Evolutionary conservation across 2,888 invertebrate genomes (phyloP).

Genomic region (Caenorhabditis angaria): DNA sequence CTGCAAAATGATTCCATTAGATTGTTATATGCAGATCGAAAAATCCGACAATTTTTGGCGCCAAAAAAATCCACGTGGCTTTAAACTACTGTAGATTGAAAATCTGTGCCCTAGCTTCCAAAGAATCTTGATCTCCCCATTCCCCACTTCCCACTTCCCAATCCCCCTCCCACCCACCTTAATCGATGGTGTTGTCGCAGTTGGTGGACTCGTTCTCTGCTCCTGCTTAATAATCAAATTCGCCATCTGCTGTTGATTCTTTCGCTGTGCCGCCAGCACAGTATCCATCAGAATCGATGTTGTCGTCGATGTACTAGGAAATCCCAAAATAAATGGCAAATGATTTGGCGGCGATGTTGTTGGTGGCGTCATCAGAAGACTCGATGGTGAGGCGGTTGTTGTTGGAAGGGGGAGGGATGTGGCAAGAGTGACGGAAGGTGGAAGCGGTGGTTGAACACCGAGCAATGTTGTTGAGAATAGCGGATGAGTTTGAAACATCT

Average conservation of each 20-base stretch:
- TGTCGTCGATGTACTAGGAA: conserved; percentile 36
- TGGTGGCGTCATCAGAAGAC: not conserved
- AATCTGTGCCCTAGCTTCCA: too few relatives aligned
- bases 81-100: conserved; percentile 9
- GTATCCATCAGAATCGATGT: conserved; percentile 42
- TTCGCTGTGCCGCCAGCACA: conserved; percentile 34
- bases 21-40: too few relatives aligned
- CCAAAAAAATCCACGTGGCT: too few relatives aligned
- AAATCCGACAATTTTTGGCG: too few relatives aligned
- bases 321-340: not conserved
- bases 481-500: not conserved
- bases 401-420: too few relatives aligned
- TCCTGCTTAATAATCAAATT: not conserved
- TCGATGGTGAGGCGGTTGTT: not conserved
- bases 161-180: not conserved
- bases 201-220: not conserved
- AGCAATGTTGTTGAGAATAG: not conserved
- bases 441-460: too few relatives aligned
- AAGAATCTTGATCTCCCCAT: too few relatives aligned
- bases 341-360: not conserved
- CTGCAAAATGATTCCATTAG: too few relatives aligned
- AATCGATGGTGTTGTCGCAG: not conserved
- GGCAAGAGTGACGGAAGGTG: too few relatives aligned
- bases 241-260: conserved; percentile 23
- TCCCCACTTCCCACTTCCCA: too few relatives aligned